These are phyloP conservation scores for Cichlasoma orientale DNA, from an alignment of 2,797 vertebrate genomes.

Conservation along the genomic window DNA sequence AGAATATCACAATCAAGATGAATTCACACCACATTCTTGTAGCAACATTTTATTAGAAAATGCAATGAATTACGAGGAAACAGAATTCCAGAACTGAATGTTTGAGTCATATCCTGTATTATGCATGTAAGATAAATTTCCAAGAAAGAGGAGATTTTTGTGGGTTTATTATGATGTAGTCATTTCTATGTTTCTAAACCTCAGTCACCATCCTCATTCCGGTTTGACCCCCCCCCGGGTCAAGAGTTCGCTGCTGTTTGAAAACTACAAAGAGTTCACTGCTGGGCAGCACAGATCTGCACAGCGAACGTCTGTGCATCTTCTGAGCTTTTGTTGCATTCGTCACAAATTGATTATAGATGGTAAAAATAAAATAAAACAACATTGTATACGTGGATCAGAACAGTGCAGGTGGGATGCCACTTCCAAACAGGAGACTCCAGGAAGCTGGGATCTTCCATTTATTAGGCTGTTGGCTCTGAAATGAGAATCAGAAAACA, in stretches of 20 bases:
- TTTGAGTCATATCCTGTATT: background rate
- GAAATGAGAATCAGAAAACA: slow-evolving; percentile 21
- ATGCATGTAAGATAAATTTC: background rate
- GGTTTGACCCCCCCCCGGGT: background rate
- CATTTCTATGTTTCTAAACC: background rate
- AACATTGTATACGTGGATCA: slow-evolving; percentile 65
- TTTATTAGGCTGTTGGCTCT: slow-evolving; percentile 68
- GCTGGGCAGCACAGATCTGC: background rate
- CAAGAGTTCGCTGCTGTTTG: background rate
- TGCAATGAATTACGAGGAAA: background rate
- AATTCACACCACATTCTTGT: slow-evolving; percentile 5
- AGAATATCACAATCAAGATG: slow-evolving; percentile 3
- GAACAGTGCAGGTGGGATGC: slow-evolving; percentile 92
- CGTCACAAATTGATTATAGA: background rate
- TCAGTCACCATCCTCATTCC: background rate
- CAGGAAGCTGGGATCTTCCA: slow-evolving; percentile 95
- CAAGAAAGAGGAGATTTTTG: background rate
- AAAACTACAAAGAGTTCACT: rapidly evolving
- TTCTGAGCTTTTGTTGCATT: background rate
- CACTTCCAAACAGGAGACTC: slow-evolving; percentile 91
- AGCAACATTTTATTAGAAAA: slow-evolving; percentile 36
- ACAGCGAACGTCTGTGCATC: background rate
- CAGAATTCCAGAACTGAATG: background rate
- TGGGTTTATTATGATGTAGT: background rate
- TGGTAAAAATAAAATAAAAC: background rate